A percentile compares a stretch with the other conserved stretches of the same genome.
Conservation (phyloP, 2,113 vertebrate genomes). For the Pituophis catenifer region DNA sequence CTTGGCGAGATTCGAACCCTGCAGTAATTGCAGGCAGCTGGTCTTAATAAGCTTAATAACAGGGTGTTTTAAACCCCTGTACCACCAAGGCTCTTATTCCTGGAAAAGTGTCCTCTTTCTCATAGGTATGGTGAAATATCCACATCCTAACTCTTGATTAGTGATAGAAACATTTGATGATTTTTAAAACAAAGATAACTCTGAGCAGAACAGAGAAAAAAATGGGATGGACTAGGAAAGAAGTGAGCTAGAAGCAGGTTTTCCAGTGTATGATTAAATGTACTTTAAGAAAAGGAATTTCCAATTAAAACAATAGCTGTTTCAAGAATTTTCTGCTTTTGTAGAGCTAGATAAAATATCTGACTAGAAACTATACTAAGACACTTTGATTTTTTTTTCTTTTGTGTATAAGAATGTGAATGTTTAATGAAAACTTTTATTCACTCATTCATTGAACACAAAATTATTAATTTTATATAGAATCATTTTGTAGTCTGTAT, state of each 20-base stretch:
- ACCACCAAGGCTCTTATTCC: no score
- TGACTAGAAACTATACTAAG: not conserved
- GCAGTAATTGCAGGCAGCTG: no score
- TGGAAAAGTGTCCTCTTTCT: not conserved
- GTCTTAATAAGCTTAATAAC: no score
- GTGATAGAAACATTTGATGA: not conserved
- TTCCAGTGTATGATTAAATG: no score
- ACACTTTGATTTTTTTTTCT: not conserved
- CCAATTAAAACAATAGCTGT: no score
- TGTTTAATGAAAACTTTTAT: not conserved
- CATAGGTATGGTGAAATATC: not conserved
- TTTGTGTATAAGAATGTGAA: not conserved
- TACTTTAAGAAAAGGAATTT: no score
- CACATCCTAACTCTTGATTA: not conserved
- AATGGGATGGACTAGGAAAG: not conserved
- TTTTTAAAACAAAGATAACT: not conserved
- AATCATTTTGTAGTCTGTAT: not conserved
- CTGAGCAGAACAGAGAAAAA: not conserved
- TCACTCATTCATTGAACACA: not conserved
- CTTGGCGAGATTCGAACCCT: no score
- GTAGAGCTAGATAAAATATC: not conserved
- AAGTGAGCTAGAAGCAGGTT: not conserved
- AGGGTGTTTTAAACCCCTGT: no score
- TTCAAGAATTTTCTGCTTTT: not conserved
- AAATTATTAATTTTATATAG: not conserved